phyloP scores from a whole-genome alignment of 2,113 vertebrate genomes.

The Vidua chalybeata region DNA sequence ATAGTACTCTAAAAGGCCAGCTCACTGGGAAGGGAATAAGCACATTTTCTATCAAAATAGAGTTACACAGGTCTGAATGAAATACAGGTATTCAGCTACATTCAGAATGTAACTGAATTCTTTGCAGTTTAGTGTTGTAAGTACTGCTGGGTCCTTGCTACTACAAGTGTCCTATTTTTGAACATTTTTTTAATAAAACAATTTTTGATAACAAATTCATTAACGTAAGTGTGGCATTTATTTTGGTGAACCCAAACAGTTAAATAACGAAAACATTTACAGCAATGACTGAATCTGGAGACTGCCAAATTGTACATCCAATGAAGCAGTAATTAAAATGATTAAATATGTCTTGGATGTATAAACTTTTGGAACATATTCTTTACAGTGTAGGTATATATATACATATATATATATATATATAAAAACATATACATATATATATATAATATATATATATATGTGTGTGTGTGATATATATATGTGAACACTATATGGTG shows the following conservation, averaged over 20 bases:
- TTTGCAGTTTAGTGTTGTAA: background rate
- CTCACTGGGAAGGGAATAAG: background rate
- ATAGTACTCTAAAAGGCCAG: background rate
- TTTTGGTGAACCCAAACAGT: background rate
- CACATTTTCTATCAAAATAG: background rate
- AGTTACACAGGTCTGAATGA: background rate
- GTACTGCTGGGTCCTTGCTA: background rate
- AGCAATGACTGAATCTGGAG: background rate
- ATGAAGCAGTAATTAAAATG: background rate
- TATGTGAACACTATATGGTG: background rate
- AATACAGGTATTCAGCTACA: background rate
- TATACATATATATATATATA: background rate
- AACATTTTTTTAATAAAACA: background rate
- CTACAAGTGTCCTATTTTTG: background rate
- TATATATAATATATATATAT: background rate
- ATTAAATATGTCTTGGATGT: background rate
- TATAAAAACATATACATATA: too few species aligned
- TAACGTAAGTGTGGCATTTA: background rate
- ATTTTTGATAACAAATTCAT: background rate
- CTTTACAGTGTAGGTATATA: background rate
- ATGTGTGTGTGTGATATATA: background rate
- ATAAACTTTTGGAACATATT: background rate
- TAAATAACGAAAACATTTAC: background rate
- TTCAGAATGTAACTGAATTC: background rate
- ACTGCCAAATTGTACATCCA: background rate